Percentiles rank a stretch among this genome's conserved stretches.
Conservation (phyloP, 1,140 invertebrate species). For the Penaeus chinensis region DNA sequence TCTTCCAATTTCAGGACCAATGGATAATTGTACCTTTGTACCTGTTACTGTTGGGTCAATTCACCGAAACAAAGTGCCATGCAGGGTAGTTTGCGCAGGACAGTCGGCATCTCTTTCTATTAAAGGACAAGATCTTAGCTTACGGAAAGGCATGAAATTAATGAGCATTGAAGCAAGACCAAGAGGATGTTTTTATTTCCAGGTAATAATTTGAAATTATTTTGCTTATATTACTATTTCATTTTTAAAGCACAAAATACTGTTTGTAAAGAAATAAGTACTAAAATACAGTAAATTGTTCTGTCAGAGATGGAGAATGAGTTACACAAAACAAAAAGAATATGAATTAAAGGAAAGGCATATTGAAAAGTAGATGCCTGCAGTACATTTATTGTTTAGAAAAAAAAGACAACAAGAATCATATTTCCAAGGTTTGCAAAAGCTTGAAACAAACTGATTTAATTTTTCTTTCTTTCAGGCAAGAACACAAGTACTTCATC, state of each 20-base stretch:
- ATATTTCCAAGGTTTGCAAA: not conserved
- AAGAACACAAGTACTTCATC: constrained; percentile 85
- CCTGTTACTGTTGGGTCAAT: constrained; percentile 84
- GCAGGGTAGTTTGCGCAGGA: constrained; percentile 85
- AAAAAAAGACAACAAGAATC: no score
- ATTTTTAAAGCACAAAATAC: no score
- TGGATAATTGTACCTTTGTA: constrained; percentile 84
- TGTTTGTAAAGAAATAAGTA: no score
- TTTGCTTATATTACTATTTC: not conserved
- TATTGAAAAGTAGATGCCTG: no score
- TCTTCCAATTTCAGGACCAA: constrained; percentile 74
- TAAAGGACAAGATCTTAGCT: constrained; percentile 71
- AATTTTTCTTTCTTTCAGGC: constrained; percentile 73
- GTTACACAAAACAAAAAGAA: no score
- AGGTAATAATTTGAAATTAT: constrained; percentile 70
- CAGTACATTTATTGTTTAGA: no score
- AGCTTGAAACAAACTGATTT: not conserved
- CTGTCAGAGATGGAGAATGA: no score
- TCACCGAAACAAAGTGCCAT: constrained; percentile 91
- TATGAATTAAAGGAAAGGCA: no score
- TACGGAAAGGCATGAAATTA: constrained; percentile 89
- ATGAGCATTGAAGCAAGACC: constrained; percentile 71
- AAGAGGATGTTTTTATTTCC: constrained; percentile 80
- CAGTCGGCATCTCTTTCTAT: constrained; percentile 93
- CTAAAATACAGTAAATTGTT: no score